Evolutionary conservation across 1,140 invertebrate genomes (phyloP).

Genomic region (Papilio xuthus): DNA sequence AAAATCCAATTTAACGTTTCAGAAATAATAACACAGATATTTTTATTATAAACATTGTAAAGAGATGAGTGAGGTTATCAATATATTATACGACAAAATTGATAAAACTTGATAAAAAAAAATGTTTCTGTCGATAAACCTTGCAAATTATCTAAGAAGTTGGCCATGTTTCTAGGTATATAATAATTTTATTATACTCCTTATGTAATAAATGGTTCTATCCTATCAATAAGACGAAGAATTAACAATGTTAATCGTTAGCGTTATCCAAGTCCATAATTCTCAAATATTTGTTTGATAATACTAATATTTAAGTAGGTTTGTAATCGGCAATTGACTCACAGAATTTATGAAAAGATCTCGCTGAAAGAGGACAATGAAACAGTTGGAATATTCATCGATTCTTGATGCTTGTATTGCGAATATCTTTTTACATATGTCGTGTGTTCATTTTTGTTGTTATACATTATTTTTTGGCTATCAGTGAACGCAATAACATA

Average conservation of each 20-base stretch:
- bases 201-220: not conserved
- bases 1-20: not conserved
- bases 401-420: too few species aligned
- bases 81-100: not conserved
- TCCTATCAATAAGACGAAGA: not conserved
- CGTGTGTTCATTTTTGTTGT: too few species aligned
- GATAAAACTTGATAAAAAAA: not conserved
- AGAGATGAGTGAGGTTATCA: slow-evolving; percentile 1
- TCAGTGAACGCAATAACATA: too few species aligned
- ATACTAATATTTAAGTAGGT: not conserved
- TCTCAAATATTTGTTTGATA: not conserved
- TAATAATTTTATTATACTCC: slow-evolving; percentile 8
- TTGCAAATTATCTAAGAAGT: not conserved
- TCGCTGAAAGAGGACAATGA: too few species aligned
- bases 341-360: too few species aligned
- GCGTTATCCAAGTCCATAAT: not conserved
- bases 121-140: not conserved
- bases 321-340: not conserved
- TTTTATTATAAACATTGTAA: not conserved
- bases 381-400: too few species aligned
- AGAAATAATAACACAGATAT: not conserved
- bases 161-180: slow-evolving; percentile 1
- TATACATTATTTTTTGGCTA: too few species aligned
- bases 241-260: not conserved
- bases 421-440: too few species aligned